phyloP scores from a whole-genome alignment of 2,113 vertebrate species.

The Oreocharis arfaki region DNA sequence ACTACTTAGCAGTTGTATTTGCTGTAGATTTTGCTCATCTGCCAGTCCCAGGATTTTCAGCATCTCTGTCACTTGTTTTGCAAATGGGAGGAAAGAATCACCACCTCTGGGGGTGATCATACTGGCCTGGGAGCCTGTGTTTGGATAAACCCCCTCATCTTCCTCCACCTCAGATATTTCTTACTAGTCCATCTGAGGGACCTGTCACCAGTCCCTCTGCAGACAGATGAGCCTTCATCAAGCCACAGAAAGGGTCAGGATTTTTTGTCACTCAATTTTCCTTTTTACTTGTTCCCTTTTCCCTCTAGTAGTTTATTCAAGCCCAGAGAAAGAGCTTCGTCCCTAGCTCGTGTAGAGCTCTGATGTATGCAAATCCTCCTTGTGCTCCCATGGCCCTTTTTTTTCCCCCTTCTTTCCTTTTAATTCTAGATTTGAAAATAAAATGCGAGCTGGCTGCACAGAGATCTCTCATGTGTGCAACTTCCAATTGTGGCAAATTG shows the following conservation, averaged over 20 bases:
- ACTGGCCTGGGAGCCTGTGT: background rate
- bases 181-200: background rate
- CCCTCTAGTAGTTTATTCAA: conserved; percentile 49
- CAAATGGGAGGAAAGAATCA: background rate
- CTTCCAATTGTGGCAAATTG: conserved; percentile 72
- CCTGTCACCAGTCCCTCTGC: background rate
- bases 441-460: conserved; percentile 66
- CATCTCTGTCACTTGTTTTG: background rate
- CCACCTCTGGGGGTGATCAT: background rate
- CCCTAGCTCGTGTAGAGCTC: conserved; percentile 44
- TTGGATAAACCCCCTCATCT: background rate
- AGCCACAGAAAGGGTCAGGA: background rate
- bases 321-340: conserved; percentile 48
- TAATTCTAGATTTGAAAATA: conserved; percentile 73
- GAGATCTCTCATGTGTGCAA: conserved; percentile 69
- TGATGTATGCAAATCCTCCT: conserved; percentile 73
- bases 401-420: conserved; percentile 33
- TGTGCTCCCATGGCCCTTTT: conserved; percentile 60
- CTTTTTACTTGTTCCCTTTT: conserved; percentile 38
- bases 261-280: conserved; percentile 3
- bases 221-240: background rate
- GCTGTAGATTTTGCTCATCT: background rate
- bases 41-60: background rate
- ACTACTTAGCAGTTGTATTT: conserved; percentile 36
- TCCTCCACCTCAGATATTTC: background rate